Percentiles rank a stretch among this genome's conserved stretches.
Evolutionary conservation across 2,888 invertebrate species (phyloP).

Genomic region (Lingula anatina): DNA sequence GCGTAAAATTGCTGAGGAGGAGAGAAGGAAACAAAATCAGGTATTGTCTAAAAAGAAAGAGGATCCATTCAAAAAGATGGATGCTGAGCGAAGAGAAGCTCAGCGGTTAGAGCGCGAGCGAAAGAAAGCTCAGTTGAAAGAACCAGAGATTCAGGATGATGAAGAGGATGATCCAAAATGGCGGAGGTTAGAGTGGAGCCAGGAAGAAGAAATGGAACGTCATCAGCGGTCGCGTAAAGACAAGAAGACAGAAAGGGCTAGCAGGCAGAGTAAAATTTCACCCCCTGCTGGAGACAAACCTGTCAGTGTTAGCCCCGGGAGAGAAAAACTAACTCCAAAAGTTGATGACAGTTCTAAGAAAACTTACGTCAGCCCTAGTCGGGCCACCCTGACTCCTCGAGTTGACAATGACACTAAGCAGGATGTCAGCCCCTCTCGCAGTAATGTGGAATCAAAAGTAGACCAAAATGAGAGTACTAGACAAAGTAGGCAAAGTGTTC

Average conservation of each 20-base stretch:
- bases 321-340: constrained; percentile 18
- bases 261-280: constrained; percentile 18
- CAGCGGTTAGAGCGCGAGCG: constrained; percentile 18
- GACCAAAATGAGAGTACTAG: too few species aligned
- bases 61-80: constrained; percentile 29
- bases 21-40: constrained; percentile 27
- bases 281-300: too few species aligned
- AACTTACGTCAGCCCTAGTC: too few species aligned
- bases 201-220: constrained; percentile 7
- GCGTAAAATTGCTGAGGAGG: constrained; percentile 33
- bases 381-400: too few species aligned
- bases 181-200: constrained; percentile 10
- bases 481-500: too few species aligned
- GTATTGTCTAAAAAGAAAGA: constrained; percentile 23
- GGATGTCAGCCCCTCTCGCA: too few species aligned
- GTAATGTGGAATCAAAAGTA: too few species aligned
- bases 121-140: constrained; percentile 20
- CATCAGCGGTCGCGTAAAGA: too few species aligned
- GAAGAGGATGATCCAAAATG: constrained; percentile 6
- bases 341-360: too few species aligned
- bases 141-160: constrained; percentile 11
- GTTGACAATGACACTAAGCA: too few species aligned
- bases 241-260: constrained; percentile 14
- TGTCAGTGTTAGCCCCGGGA: constrained; percentile 25
- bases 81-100: constrained; percentile 28